Evolutionary conservation across 2,113 vertebrate genomes (phyloP).

Genomic region (Larimichthys polyactis): DNA sequence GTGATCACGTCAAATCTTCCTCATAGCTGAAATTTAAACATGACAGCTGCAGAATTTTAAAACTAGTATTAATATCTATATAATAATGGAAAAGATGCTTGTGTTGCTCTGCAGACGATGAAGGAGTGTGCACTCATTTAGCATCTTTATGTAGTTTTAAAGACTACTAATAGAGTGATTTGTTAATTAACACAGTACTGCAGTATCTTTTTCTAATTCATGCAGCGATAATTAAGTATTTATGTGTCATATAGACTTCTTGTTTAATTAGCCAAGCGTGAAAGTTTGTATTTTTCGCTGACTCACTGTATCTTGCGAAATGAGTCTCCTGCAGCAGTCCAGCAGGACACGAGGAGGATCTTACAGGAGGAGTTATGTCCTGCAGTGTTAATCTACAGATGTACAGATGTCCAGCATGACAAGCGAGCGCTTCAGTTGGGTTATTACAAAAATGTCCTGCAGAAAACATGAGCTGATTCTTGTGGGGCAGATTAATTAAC

Average conservation of each 20-base stretch:
- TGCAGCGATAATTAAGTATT: not conserved
- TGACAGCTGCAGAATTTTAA: too few relatives aligned
- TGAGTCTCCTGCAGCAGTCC: conserved; percentile 3
- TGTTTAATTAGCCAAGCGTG: not conserved
- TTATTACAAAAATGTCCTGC: not conserved
- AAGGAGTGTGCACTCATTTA: not conserved
- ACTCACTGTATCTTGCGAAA: not conserved
- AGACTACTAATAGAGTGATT: not conserved
- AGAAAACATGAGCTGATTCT: not conserved
- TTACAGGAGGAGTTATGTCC: not conserved
- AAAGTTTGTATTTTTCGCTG: not conserved
- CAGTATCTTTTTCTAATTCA: not conserved
- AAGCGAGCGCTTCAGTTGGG: not conserved
- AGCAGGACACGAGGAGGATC: not conserved
- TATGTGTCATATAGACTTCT: not conserved
- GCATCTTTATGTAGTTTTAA: too few relatives aligned
- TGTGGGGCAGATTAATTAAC: not conserved
- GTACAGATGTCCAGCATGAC: not conserved
- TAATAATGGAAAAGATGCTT: not conserved
- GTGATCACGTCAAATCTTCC: not conserved
- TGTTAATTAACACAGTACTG: not conserved
- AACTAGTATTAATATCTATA: too few relatives aligned
- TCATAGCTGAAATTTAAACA: too few relatives aligned
- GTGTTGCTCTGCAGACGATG: not conserved
- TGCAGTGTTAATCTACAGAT: not conserved